phyloP scores from a whole-genome alignment of 2,797 vertebrate species.

The Siniperca undulata region DNA sequence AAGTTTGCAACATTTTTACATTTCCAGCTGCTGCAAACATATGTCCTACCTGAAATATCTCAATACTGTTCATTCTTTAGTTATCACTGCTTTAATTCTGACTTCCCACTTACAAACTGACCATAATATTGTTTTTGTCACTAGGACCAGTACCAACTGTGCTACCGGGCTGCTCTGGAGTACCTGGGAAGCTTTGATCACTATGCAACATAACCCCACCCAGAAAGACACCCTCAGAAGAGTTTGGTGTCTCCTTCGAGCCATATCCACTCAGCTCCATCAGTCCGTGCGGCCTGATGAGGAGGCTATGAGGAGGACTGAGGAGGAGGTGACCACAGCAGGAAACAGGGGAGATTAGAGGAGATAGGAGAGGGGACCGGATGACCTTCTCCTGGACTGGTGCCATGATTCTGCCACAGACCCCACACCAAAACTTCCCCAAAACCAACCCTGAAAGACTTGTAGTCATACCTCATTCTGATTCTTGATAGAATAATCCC shows the following conservation, averaged over 20 bases:
- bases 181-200: constrained; percentile 99
- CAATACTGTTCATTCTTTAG: too few relatives aligned
- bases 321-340: constrained; percentile 60
- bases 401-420: constrained; percentile 64
- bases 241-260: constrained; percentile 86
- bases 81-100: neutral
- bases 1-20: neutral
- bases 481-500: constrained; percentile 59
- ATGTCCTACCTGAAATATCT: neutral
- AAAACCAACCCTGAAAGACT: constrained; percentile 46
- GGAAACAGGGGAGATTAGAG: constrained; percentile 59
- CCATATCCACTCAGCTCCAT: constrained; percentile 86
- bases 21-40: neutral
- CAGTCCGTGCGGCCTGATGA: constrained; percentile 78
- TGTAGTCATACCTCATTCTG: constrained; percentile 52
- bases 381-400: constrained; percentile 44
- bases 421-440: constrained; percentile 44
- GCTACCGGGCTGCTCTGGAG: constrained; percentile 96
- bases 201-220: constrained; percentile 97
- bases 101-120: neutral
- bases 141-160: constrained; percentile 99
- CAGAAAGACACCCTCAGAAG: constrained; percentile 63
- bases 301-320: constrained; percentile 74
- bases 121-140: neutral
- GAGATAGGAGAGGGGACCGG: constrained; percentile 19